Evolutionary conservation across 2,113 vertebrate species (phyloP).

Genomic region (Gadus chalcogrammus): DNA sequence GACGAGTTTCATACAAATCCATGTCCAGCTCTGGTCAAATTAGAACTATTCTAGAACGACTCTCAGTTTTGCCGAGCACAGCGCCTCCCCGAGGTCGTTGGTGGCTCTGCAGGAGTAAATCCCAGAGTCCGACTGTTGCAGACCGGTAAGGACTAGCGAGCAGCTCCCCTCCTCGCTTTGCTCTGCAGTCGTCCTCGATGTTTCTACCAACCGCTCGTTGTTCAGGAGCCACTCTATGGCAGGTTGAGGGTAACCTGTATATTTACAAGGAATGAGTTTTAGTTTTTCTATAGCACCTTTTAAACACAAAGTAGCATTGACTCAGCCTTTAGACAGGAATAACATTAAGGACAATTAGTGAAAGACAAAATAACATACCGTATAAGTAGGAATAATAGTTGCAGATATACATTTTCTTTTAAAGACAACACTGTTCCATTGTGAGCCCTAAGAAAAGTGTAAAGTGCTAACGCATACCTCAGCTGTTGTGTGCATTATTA

Average conservation of each 20-base stretch:
- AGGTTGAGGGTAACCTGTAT: conserved; percentile 70
- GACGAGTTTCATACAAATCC: too few species aligned
- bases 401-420: too few species aligned
- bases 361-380: too few species aligned
- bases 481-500: too few species aligned
- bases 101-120: conserved; percentile 68
- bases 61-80: conserved; percentile 52
- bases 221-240: conserved; percentile 72
- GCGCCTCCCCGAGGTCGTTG: conserved; percentile 56
- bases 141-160: conserved; percentile 56
- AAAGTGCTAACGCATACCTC: too few species aligned
- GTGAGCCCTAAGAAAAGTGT: too few species aligned
- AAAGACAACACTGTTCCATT: too few species aligned
- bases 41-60: conserved; percentile 22
- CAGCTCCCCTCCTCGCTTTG: conserved; percentile 65
- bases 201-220: conserved; percentile 47
- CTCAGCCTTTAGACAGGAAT: too few species aligned
- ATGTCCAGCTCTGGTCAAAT: too few species aligned
- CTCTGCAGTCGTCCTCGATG: conserved; percentile 40
- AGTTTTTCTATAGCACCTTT: neutral
- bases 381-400: too few species aligned
- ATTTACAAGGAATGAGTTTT: neutral
- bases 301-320: neutral
- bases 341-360: too few species aligned
- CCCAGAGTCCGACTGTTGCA: conserved; percentile 66